Percentiles rank a stretch among this genome's conserved stretches.
phyloP scores from a whole-genome alignment of 2,888 invertebrate species.

The Junonia oenone region DNA sequence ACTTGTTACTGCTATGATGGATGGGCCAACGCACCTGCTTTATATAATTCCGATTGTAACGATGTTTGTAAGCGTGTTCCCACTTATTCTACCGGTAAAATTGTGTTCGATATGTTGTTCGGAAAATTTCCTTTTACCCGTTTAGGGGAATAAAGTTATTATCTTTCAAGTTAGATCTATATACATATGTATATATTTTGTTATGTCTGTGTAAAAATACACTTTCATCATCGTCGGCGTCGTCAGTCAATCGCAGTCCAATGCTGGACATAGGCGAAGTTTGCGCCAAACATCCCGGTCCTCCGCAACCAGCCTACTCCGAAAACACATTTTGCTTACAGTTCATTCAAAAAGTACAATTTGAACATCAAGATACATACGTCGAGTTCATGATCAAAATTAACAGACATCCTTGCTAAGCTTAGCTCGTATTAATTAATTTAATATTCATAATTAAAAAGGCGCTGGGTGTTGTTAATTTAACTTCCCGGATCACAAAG shows the following conservation, averaged over 20 bases:
- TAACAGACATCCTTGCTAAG: not conserved
- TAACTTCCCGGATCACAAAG: slow-evolving; percentile 19
- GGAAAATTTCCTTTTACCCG: not conserved
- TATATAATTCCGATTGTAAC: not conserved
- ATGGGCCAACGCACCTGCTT: slow-evolving; percentile 10
- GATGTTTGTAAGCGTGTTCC: not conserved
- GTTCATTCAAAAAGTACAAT: too few species aligned
- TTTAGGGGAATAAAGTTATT: too few species aligned
- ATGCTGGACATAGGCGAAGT: too few species aligned
- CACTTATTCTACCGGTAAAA: not conserved
- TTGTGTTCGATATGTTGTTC: not conserved
- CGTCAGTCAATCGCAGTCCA: too few species aligned
- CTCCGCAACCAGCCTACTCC: too few species aligned
- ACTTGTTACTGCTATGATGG: slow-evolving; percentile 16
- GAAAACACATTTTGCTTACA: too few species aligned
- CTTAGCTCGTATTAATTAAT: not conserved
- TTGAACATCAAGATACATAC: not conserved
- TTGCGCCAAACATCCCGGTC: too few species aligned
- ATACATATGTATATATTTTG: too few species aligned
- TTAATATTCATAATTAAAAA: slow-evolving; percentile 2
- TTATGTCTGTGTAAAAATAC: too few species aligned
- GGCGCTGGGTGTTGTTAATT: slow-evolving; percentile 11
- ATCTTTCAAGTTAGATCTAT: too few species aligned
- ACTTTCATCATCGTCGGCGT: too few species aligned
- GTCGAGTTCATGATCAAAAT: not conserved